Evolutionary conservation across 1,140 invertebrate genomes (phyloP).

Genomic region (Brachionus manjavacas): DNA sequence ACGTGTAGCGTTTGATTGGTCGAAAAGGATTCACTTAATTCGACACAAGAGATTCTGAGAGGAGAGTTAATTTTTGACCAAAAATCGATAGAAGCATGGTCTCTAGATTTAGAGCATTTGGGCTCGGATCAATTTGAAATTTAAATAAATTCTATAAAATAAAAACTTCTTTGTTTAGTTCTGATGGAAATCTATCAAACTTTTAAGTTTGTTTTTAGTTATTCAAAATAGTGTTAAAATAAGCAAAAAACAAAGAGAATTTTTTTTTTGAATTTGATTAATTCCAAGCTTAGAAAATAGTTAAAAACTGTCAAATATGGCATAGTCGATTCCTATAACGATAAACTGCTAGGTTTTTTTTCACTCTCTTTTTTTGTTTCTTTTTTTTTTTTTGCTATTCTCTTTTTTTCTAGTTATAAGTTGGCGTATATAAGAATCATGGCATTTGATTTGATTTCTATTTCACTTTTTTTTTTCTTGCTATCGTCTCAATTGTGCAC

Average conservation of each 20-base stretch:
- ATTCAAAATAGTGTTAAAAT: not conserved
- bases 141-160: too few species aligned
- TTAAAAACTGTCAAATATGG: constrained; percentile 25
- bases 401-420: too few species aligned
- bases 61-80: not conserved
- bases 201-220: not conserved
- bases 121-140: too few species aligned
- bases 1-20: too few species aligned
- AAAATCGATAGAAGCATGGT: not conserved
- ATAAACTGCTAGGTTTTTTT: constrained; percentile 1
- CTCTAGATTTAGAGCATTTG: not conserved
- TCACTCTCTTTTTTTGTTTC: too few species aligned
- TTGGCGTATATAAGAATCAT: not conserved
- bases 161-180: not conserved
- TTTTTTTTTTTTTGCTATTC: not conserved
- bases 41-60: not conserved
- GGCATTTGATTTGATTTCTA: not conserved
- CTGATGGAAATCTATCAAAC: not conserved
- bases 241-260: not conserved
- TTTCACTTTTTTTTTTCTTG: not conserved
- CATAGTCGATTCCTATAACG: not conserved
- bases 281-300: not conserved
- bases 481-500: too few species aligned
- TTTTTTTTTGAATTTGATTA: constrained; percentile 5
- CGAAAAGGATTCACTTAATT: too few species aligned